Base-by-base conservation (phyloP, 2,888 invertebrate species). In the Drosophila vallismaia region DNA sequence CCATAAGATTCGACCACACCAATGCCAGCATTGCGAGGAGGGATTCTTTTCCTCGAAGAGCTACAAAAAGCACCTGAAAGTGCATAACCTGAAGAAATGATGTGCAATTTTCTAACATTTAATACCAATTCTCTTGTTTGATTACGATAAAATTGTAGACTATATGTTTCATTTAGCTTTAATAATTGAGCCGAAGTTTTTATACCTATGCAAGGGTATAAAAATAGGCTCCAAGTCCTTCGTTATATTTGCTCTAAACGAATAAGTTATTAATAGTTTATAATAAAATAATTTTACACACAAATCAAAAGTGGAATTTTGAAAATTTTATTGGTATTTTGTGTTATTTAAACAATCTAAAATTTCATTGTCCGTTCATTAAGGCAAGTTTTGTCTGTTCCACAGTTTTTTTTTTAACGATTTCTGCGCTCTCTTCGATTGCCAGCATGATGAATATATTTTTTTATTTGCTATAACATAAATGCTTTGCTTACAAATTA, bases 281-380 rank as follows among this genome's bases (percentile, higher is more conserved):
- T 5, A 28, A 28, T 28, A 28, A 6, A 33, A 33, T 33, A 33
- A 36, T 36, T 12, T 6, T 36, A n/a, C 5, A n/a, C 36, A 36
- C 0, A n/a, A 12, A 6, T 36, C 12, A 2, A 14, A 8, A 59
- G 46, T 44, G 12, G 45, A 62, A 56, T 71, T 53, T 29, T 64
- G 57, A 26, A 51, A 46, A 38, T 60, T 85, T 86, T 86, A 86
- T 86, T 84, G 66, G 66, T 76, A 86, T 69, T 53, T 72, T 81
- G 79, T 73, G 53, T 62, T 68, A 69, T 71, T 80, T 86, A 85
- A 78, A 83, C 80, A 85, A 87, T 86, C 79, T 84, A 81, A 77
- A 83, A 73, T 79, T 86, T 89, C 88, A 88, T 89, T 89, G 86
- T 89, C 89, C 88, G 89, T 80, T 64, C 64, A 84, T 82, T 86